Percentiles rank a stretch among this genome's conserved stretches.
Conservation (phyloP, 2,888 invertebrate species). For the Lissocephala sabroskyi region DNA sequence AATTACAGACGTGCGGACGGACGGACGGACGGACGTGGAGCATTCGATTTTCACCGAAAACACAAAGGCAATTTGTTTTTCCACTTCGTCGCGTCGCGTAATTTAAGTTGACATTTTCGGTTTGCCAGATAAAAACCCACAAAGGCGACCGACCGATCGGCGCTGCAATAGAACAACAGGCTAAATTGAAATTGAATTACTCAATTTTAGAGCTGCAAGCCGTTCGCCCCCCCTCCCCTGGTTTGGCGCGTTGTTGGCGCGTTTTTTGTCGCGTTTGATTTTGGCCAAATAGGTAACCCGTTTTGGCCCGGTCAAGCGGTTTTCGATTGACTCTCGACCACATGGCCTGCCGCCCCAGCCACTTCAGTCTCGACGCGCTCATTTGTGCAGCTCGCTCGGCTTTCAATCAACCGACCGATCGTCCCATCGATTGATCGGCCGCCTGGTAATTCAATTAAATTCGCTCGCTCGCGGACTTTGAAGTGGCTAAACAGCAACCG, state of each 20-base stretch:
- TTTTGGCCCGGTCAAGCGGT: too few relatives aligned
- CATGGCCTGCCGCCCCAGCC: conserved; percentile 5
- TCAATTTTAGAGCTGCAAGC: too few relatives aligned
- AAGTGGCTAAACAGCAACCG: conserved; percentile 53
- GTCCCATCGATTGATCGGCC: not conserved
- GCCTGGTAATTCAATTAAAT: conserved; percentile 50
- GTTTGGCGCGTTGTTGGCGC: too few relatives aligned
- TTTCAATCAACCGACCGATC: conserved; percentile 37
- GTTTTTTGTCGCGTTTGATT: too few relatives aligned
- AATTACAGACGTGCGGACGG: too few relatives aligned
- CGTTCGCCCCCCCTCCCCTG: too few relatives aligned
- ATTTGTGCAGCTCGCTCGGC: conserved; percentile 17
- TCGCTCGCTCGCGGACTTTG: too few relatives aligned
- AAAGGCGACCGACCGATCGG: conserved; percentile 14
- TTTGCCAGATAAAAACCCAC: conserved; percentile 36
- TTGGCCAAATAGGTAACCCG: too few relatives aligned
- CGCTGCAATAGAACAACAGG: too few relatives aligned
- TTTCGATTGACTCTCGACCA: not conserved
- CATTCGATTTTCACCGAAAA: conserved; percentile 9
- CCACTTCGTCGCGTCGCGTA: conserved; percentile 60
- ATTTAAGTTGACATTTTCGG: conserved; percentile 54
- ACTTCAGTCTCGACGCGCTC: too few relatives aligned
- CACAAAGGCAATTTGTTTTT: conserved; percentile 38
- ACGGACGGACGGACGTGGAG: too few relatives aligned
- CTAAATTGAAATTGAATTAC: too few relatives aligned